Evolutionary conservation across 2,113 vertebrate genomes (phyloP).

Genomic region (Lamprotornis superbus): DNA sequence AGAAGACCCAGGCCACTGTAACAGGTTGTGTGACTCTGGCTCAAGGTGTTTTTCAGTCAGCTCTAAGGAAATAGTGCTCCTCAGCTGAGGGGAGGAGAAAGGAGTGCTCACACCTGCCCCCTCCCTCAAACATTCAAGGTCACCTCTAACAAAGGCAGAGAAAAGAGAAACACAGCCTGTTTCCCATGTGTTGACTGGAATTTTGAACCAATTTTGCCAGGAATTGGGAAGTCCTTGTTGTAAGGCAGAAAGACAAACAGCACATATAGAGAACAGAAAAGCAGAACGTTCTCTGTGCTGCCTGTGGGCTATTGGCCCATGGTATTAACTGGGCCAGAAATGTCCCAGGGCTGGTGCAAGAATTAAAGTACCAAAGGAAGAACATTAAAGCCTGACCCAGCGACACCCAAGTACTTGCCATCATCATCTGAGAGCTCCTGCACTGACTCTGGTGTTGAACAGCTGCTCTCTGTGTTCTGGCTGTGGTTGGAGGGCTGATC

Average conservation of each 20-base stretch:
- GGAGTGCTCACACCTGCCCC: not conserved
- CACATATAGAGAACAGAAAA: not conserved
- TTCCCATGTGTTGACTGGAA: not conserved
- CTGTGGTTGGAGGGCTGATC: slow-evolving; percentile 92
- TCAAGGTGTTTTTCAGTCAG: not conserved
- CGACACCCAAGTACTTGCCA: slow-evolving; percentile 63
- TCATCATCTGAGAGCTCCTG: slow-evolving; percentile 92
- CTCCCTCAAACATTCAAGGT: not conserved
- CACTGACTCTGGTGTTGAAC: slow-evolving; percentile 90
- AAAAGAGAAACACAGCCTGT: not conserved
- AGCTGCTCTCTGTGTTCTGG: slow-evolving; percentile 94
- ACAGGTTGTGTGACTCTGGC: not conserved
- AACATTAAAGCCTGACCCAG: not conserved
- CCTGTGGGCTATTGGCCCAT: not conserved
- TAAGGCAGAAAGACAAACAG: not conserved
- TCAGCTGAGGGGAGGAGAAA: not conserved
- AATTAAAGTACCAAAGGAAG: not conserved
- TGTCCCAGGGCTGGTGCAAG: not conserved
- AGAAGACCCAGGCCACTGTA: not conserved
- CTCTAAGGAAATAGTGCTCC: not conserved
- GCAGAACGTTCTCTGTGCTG: not conserved
- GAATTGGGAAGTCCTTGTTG: not conserved
- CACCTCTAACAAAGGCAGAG: not conserved
- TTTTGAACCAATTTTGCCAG: not conserved
- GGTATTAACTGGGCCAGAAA: not conserved